These are phyloP conservation scores for Caenorhabditis latens DNA, from an alignment of 1,140 invertebrate species.

Conservation along the genomic window DNA sequence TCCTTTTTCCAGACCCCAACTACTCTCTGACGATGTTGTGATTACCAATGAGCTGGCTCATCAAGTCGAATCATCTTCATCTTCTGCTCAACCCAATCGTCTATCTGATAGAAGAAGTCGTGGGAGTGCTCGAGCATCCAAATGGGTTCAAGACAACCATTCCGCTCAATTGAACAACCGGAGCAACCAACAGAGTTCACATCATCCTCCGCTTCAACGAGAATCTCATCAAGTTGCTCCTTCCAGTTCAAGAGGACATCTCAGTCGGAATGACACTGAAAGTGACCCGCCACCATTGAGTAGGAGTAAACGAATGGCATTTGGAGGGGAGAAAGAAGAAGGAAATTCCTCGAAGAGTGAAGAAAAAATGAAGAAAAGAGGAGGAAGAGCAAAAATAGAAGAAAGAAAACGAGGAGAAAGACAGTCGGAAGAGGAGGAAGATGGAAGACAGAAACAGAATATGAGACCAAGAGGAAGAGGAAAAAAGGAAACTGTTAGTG, in stretches of 20 bases:
- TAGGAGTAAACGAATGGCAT: conserved; percentile 11
- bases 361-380: not conserved
- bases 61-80: not conserved
- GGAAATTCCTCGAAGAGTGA: not conserved
- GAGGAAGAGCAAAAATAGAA: not conserved
- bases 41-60: conserved; percentile 22
- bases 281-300: not conserved
- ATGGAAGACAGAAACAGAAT: not conserved
- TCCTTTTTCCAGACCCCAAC: not conserved
- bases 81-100: not conserved
- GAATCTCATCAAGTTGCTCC: not conserved
- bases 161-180: too few relatives aligned
- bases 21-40: conserved; percentile 3
- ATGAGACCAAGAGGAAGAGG: not conserved
- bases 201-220: not conserved
- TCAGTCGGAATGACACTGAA: not conserved
- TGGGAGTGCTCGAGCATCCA: not conserved
- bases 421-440: not conserved
- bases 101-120: conserved; percentile 19
- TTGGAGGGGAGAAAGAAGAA: not conserved
- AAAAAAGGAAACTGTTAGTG: not conserved
- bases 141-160: conserved; percentile 44
- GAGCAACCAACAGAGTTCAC: too few relatives aligned
- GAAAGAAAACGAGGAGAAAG: not conserved
- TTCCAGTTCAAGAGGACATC: not conserved